A percentile compares a stretch with the other conserved stretches of the same genome.
Evolutionary conservation across 2,113 vertebrate species (phyloP).

Genomic region (Petaurus breviceps): DNA sequence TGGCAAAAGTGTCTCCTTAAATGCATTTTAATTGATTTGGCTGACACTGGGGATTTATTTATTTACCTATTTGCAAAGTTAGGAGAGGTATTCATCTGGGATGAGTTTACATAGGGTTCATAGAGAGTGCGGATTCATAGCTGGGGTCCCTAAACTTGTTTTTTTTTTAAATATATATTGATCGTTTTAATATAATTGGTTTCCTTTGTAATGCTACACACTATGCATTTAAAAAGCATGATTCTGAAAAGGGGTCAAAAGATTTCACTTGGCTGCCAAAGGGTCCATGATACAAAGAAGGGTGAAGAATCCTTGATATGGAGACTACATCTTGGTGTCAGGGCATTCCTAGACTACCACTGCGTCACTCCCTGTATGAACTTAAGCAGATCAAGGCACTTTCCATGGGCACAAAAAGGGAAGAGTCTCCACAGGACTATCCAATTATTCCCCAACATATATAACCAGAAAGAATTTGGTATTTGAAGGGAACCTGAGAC

Average conservation of each 20-base stretch:
- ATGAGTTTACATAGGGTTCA: background rate
- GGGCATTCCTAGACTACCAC: background rate
- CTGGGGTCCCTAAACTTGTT: background rate
- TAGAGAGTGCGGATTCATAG: background rate
- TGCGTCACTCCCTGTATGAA: background rate
- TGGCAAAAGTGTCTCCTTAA: slow-evolving; percentile 57
- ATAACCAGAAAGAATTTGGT: background rate
- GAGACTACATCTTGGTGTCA: background rate
- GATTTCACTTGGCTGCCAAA: background rate
- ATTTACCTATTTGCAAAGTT: background rate
- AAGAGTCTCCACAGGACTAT: background rate
- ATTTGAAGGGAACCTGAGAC: background rate
- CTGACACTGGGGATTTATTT: slow-evolving; percentile 59
- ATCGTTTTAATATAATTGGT: background rate
- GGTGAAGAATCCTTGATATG: background rate
- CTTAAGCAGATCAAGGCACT: background rate
- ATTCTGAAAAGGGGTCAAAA: background rate
- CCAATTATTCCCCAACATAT: background rate
- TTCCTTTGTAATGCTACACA: background rate
- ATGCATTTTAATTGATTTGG: slow-evolving; percentile 71
- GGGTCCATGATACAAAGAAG: background rate
- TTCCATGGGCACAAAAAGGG: background rate
- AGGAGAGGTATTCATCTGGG: background rate
- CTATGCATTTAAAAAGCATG: background rate
- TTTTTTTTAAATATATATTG: background rate